These are phyloP conservation scores for Perca schrenkii DNA, from an alignment of 2,113 vertebrate species.

Conservation along the genomic window DNA sequence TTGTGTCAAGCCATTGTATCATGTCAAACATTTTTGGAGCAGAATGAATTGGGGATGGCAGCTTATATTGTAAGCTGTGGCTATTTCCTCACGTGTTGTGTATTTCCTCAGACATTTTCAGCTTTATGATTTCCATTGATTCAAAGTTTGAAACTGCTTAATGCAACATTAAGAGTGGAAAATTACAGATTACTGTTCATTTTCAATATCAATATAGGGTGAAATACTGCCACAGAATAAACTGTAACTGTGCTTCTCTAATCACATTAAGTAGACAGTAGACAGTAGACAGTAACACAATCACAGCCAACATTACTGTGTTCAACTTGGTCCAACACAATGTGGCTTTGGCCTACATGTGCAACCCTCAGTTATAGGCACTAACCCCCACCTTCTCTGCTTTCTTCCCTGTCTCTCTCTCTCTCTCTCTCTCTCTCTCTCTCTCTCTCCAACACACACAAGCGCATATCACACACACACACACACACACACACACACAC, in stretches of 20 bases:
- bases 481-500: not conserved
- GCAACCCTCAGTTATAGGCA: constrained; percentile 23
- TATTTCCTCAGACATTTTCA: not conserved
- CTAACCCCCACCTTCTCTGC: constrained; percentile 35
- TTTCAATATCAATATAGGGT: constrained; percentile 7
- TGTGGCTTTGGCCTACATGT: constrained; percentile 62
- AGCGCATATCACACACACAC: not conserved
- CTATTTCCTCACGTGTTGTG: constrained; percentile 1
- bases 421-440: not conserved
- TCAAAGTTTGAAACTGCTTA: constrained; percentile 13
- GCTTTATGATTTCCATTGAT: constrained; percentile 4
- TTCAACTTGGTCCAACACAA: constrained; percentile 21
- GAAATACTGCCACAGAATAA: constrained; percentile 21
- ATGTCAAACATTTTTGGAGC: constrained; percentile 40
- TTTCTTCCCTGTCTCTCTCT: constrained; percentile 12
- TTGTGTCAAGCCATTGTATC: not conserved
- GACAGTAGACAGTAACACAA: not conserved
- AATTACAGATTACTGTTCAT: constrained; percentile 13
- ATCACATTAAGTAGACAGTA: constrained; percentile 22
- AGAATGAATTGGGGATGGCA: not conserved
- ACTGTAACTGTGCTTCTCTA: constrained; percentile 16
- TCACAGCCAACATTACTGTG: constrained; percentile 12
- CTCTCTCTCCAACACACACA: not conserved
- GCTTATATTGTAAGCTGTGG: not conserved
- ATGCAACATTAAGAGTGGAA: not conserved